Evolutionary conservation across 1,140 invertebrate genomes (phyloP).

Genomic region (Platorchestia sp.): DNA sequence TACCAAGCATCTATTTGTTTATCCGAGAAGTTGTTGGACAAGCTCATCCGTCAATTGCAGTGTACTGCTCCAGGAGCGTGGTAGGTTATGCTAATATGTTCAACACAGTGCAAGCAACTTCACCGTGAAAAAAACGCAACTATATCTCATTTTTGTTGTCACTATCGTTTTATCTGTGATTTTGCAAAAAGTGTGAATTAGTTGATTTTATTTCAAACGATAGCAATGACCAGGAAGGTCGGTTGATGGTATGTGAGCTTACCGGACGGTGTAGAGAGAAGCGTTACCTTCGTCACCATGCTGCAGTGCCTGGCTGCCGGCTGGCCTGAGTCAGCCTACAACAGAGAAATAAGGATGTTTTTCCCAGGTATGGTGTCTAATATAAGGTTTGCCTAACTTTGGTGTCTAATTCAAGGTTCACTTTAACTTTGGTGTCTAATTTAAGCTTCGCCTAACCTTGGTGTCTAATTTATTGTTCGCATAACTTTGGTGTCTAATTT

Average conservation of each 20-base stretch:
- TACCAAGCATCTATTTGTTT: neutral
- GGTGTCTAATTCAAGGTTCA: neutral
- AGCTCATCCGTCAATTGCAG: neutral
- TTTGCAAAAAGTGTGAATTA: neutral
- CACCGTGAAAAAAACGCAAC: neutral
- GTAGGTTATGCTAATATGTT: neutral
- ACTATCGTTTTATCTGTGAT: neutral
- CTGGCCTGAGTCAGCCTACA: conserved; percentile 37
- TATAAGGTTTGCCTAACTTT: neutral
- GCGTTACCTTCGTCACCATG: neutral
- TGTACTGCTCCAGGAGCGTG: too few species aligned
- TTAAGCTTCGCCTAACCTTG: neutral
- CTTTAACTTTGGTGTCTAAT: neutral
- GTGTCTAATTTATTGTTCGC: too few species aligned
- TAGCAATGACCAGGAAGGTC: neutral
- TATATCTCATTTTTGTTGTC: neutral
- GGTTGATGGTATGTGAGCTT: neutral
- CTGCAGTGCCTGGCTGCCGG: neutral
- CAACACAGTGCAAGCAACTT: neutral
- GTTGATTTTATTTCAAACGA: neutral
- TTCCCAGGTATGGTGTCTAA: conserved; percentile 26
- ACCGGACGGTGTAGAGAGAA: neutral
- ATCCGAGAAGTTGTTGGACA: neutral
- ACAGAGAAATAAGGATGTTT: conserved; percentile 26
- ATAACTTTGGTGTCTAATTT: too few species aligned